phyloP scores from a whole-genome alignment of 1,140 invertebrate genomes.

The Pachyrhynchus sulphureomaculatus region DNA sequence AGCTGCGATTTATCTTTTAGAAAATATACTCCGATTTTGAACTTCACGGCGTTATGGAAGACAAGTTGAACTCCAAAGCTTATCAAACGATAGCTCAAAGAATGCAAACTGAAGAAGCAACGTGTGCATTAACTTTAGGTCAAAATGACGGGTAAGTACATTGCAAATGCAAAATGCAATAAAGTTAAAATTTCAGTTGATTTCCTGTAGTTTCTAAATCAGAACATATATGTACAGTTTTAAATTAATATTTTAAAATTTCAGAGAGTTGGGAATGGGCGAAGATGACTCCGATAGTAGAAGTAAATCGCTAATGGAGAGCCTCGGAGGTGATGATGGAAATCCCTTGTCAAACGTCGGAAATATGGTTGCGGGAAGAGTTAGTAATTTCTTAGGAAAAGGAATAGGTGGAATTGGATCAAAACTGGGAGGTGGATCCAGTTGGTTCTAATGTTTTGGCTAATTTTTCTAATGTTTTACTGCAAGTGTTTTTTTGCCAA shows the following conservation, averaged over 20 bases:
- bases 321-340: constrained; percentile 62
- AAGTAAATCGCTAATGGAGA: constrained; percentile 63
- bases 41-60: constrained; percentile 96
- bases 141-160: constrained; percentile 61
- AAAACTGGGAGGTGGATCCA: constrained; percentile 66
- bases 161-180: no score
- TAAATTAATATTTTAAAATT: no score
- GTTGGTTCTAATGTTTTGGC: constrained; percentile 32
- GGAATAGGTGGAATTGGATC: constrained; percentile 79
- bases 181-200: no score
- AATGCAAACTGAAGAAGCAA: constrained; percentile 96
- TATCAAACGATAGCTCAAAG: constrained; percentile 91
- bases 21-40: constrained; percentile 99
- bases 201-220: no score
- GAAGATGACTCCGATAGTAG: constrained; percentile 66
- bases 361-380: constrained; percentile 72
- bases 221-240: no score
- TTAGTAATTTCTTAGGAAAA: constrained; percentile 82
- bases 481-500: background rate
- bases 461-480: background rate
- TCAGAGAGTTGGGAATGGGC: constrained; percentile 57
- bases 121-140: constrained; percentile 84
- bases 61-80: constrained; percentile 95
- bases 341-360: constrained; percentile 67
- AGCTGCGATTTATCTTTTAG: constrained; percentile 58